Evolutionary conservation across 2,888 invertebrate genomes (phyloP).

Genomic region (Suillia variegata): DNA sequence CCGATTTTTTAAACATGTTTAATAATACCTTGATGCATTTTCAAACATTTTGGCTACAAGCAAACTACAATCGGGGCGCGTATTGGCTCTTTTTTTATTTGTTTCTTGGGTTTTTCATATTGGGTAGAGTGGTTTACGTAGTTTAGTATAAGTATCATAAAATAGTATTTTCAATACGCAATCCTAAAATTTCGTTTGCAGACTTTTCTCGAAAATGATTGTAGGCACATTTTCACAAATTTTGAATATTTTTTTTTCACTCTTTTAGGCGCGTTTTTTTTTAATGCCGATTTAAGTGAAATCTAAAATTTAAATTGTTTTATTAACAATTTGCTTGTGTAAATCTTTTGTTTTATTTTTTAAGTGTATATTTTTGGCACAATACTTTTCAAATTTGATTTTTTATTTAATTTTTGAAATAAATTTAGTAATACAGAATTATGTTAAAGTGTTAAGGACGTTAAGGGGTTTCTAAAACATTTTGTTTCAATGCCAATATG

Average conservation of each 20-base stretch:
- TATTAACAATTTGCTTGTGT: background rate
- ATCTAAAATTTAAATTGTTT: background rate
- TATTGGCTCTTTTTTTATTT: no score
- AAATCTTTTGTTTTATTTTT: no score
- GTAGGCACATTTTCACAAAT: slow-evolving; percentile 25
- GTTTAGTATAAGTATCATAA: no score
- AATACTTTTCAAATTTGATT: background rate
- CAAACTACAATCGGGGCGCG: no score
- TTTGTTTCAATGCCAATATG: no score
- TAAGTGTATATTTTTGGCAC: slow-evolving; percentile 7
- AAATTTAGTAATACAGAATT: background rate
- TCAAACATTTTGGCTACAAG: no score
- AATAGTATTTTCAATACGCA: slow-evolving; percentile 16
- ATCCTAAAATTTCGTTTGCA: slow-evolving; percentile 20
- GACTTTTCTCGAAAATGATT: slow-evolving; percentile 33
- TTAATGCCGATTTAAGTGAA: slow-evolving; percentile 13
- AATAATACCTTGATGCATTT: no score
- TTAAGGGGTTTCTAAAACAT: no score
- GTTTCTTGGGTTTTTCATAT: no score
- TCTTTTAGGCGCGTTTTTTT: slow-evolving; percentile 15
- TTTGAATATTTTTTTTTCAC: slow-evolving; percentile 7
- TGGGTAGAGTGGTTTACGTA: no score
- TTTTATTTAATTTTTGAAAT: background rate
- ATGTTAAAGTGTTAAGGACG: no score
- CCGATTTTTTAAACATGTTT: no score